These are phyloP conservation scores for Orgyia antiqua DNA, from an alignment of 2,888 invertebrate genomes.

Conservation along the genomic window DNA sequence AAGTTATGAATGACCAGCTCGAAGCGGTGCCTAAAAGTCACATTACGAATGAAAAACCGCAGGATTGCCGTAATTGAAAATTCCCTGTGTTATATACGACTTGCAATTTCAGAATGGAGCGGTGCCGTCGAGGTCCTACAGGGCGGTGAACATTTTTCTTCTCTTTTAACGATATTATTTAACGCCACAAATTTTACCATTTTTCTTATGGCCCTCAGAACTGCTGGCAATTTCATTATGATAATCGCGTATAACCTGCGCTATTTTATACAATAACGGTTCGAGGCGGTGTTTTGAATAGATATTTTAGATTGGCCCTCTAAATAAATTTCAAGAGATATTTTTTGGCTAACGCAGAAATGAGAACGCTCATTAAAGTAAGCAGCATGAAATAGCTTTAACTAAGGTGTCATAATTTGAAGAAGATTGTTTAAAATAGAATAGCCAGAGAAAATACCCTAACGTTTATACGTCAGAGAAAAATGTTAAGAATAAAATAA, in stretches of 20 bases:
- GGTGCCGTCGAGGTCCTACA: constrained; percentile 47
- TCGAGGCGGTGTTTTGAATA: constrained; percentile 34
- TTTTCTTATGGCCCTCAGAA: constrained; percentile 58
- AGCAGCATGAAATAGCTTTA: constrained; percentile 18
- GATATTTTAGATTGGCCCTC: constrained; percentile 31
- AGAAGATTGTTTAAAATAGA: no score
- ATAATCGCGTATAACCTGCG: constrained; percentile 62
- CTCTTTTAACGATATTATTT: constrained; percentile 74
- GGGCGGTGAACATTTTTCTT: constrained; percentile 66
- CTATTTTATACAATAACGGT: constrained; percentile 42
- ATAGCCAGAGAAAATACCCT: constrained; percentile 8
- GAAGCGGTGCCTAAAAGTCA: constrained; percentile 70
- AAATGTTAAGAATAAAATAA: constrained; percentile 6
- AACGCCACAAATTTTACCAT: constrained; percentile 72
- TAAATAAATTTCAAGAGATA: constrained; percentile 26
- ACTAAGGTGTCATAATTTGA: constrained; percentile 22
- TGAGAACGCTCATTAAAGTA: constrained; percentile 23
- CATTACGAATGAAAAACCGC: constrained; percentile 77
- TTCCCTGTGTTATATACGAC: constrained; percentile 75
- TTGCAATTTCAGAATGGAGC: constrained; percentile 69
- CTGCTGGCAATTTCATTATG: constrained; percentile 72
- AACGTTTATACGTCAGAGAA: not conserved
- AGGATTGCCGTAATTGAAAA: constrained; percentile 77
- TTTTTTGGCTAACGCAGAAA: constrained; percentile 19
- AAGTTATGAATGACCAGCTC: constrained; percentile 63